Evolutionary conservation across 1,140 invertebrate species (phyloP), one percentile per base, ranked within the genome.

Genomic region (Drosophila arizonae): DNA sequence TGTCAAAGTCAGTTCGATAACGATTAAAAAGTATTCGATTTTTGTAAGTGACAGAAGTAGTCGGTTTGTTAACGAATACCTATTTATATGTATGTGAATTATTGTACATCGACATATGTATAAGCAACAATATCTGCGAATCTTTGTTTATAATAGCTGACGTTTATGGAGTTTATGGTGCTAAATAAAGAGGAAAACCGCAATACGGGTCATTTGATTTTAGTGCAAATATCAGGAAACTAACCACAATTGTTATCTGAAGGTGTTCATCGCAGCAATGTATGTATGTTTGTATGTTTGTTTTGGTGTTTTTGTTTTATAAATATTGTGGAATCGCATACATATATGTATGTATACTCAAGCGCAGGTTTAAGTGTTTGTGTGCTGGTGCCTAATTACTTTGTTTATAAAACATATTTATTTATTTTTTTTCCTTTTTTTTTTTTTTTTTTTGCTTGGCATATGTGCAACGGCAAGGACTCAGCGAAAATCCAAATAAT

Each of bases 111-210:
- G 50, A 74, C 52, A 79, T 79, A 82, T 85, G 68, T 77, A 77
- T 84, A 84, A 81, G 81, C 70, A 85, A 85, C 77, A 80, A 84
- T 85, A 80, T 85, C 85, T 77, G 81, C 77, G 64, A 81, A 85
- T 81, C 77, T 85, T 85, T 85, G 81, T 85, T 85, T 86, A 86
- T 85, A 85, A 81, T 77, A 86, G 77, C 58, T 82, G 75, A 70
- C 79, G 78, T 65, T 84, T 80, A 81, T 85, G 81, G 77, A 84
- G 79, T 85, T 77, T 67, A 68, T 65, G 77, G 81, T 84, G 81
- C 74, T 81, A 73, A 80, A 84, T 68, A 77, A 46, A 74, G 57
- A 60, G 24, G 52, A 58, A 67, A 68, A 48, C 45, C 33, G 48
- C 36, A 51, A 73, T 62, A 54, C 51, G 62, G 60, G 77, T 68